Percentiles rank a stretch among this genome's conserved stretches.
Conservation (phyloP, 92 coral and sea anemone genomes). For the Hydrozoanthus gracilis region DNA sequence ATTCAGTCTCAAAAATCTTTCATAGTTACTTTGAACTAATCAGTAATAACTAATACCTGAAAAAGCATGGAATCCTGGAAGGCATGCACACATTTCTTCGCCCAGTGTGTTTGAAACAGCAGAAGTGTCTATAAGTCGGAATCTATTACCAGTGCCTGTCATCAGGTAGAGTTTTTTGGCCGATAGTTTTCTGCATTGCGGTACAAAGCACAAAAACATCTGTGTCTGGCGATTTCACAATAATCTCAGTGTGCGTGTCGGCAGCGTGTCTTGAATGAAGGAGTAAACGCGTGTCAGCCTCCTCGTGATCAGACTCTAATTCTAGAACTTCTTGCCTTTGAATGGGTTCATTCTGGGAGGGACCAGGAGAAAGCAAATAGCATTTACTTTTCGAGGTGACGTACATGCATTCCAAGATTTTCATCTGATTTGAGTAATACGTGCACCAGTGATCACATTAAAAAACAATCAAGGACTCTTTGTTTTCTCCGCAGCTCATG, state of each 20-base stretch:
- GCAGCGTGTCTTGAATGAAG: background rate
- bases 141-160: constrained; percentile 39
- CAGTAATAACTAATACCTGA: constrained; percentile 46
- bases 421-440: constrained; percentile 38
- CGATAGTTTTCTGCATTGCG: constrained; percentile 56
- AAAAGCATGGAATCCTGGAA: constrained; percentile 60
- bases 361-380: too few relatives aligned
- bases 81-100: constrained; percentile 27
- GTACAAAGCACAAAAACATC: constrained; percentile 52
- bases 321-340: background rate
- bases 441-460: constrained; percentile 49
- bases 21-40: constrained; percentile 1
- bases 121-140: constrained; percentile 37
- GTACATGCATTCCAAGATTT: constrained; percentile 50
- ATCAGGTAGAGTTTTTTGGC: constrained; percentile 38
- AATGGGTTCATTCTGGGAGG: constrained; percentile 17
- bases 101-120: constrained; percentile 39
- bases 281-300: background rate
- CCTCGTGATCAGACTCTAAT: constrained; percentile 24
- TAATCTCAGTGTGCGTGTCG: constrained; percentile 36
- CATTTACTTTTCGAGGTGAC: constrained; percentile 49
- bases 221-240: constrained; percentile 54
- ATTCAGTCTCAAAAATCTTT: background rate
- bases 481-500: constrained; percentile 55
- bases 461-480: constrained; percentile 57